Percentiles rank a stretch among this genome's conserved stretches.
These are phyloP conservation scores for Chaetorhynchus papuensis DNA, from an alignment of 2,113 vertebrate species.

Conservation along the genomic window DNA sequence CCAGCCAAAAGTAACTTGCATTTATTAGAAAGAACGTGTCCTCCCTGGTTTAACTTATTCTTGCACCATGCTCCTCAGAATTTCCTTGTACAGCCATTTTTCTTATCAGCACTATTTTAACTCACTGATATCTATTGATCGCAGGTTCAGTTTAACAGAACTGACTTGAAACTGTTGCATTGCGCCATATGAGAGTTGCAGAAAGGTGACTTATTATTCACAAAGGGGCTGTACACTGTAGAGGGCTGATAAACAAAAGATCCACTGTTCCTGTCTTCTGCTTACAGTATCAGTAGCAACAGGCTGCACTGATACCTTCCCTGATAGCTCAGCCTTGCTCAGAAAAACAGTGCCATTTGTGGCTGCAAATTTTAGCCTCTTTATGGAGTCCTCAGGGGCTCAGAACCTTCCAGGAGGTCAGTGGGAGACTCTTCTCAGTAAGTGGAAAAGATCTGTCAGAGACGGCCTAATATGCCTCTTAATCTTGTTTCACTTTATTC, in stretches of 20 bases:
- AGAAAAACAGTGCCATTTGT: background rate
- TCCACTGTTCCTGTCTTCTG: conserved; percentile 25
- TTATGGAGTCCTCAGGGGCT: background rate
- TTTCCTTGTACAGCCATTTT: background rate
- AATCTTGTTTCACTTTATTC: conserved; percentile 7
- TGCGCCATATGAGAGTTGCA: background rate
- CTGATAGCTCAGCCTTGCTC: background rate
- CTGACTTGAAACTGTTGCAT: background rate
- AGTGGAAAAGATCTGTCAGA: background rate
- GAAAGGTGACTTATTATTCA: conserved; percentile 4
- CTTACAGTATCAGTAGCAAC: conserved; percentile 27
- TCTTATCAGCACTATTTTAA: background rate
- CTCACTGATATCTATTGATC: background rate
- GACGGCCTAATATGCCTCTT: background rate
- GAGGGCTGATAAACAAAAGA: conserved; percentile 45
- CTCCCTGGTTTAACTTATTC: background rate
- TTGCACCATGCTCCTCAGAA: background rate
- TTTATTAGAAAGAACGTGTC: background rate
- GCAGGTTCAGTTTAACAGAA: background rate
- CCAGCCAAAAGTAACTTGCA: background rate
- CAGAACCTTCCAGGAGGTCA: background rate
- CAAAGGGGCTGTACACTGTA: background rate
- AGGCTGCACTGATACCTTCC: conserved; percentile 15
- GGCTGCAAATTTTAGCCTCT: background rate
- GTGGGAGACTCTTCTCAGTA: background rate